Percentiles rank a stretch among this genome's conserved stretches.
phyloP scores from a whole-genome alignment of 2,797 vertebrate genomes.

The Pseudochirops cupreus region DNA sequence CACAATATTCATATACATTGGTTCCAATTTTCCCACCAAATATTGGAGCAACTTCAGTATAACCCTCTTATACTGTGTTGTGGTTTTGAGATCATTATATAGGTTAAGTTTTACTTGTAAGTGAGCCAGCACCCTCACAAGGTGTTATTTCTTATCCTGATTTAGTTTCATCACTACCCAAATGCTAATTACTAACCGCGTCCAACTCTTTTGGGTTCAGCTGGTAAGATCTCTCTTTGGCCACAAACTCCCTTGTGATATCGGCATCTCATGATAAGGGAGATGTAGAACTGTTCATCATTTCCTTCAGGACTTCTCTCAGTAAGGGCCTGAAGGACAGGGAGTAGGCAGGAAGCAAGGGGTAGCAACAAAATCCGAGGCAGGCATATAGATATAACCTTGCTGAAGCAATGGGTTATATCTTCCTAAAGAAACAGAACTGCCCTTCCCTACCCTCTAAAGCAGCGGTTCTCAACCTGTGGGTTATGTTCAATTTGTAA shows the following conservation, averaged over 20 bases:
- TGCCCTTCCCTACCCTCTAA: background rate
- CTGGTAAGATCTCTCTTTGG: background rate
- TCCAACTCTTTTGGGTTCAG: background rate
- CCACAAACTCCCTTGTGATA: background rate
- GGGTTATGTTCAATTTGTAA: too few species aligned
- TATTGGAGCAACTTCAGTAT: too few species aligned
- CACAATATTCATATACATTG: background rate
- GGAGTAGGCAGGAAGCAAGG: background rate
- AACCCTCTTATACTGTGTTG: too few species aligned
- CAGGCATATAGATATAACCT: background rate
- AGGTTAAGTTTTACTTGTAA: background rate
- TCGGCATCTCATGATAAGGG: background rate
- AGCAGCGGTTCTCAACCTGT: background rate
- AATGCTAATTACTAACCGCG: background rate
- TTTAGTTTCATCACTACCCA: background rate
- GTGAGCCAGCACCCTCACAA: background rate
- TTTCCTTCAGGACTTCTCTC: background rate
- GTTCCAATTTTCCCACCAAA: too few species aligned
- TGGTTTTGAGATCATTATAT: background rate
- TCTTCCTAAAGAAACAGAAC: slow-evolving; percentile 29
- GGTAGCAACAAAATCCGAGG: background rate
- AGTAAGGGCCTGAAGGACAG: background rate
- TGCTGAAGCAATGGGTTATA: background rate
- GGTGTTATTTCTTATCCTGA: background rate
- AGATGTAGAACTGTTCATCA: too few species aligned